phyloP scores from a whole-genome alignment of 2,797 vertebrate species.

The Numenius phaeopus region DNA sequence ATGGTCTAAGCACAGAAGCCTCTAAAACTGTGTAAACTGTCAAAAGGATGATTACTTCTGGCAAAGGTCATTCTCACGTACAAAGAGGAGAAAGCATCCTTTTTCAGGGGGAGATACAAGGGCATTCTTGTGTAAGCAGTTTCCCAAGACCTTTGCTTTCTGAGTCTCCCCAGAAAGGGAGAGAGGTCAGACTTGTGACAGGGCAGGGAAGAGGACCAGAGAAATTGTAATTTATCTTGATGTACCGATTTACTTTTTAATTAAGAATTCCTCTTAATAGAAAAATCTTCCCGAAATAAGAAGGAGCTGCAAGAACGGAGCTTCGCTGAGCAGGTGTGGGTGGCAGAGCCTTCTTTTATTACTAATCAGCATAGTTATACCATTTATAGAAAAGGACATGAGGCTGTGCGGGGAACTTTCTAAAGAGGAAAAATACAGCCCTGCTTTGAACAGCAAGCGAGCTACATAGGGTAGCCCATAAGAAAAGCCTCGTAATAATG shows the following conservation, averaged over 20 bases:
- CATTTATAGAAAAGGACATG: conserved; percentile 69
- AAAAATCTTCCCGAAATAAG: conserved; percentile 18
- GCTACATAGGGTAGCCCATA: neutral
- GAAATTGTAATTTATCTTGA: neutral
- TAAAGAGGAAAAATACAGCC: conserved; percentile 27
- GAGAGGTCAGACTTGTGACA: neutral
- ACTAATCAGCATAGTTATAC: conserved; percentile 64
- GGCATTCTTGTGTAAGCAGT: neutral
- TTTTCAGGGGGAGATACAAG: neutral
- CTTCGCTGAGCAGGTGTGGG: conserved; percentile 63
- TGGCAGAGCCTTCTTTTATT: conserved; percentile 66
- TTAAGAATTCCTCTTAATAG: neutral
- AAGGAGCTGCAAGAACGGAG: conserved; percentile 31
- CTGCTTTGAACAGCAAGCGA: neutral
- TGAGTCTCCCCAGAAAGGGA: neutral
- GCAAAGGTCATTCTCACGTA: neutral
- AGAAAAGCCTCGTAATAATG: neutral
- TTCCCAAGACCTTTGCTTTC: neutral
- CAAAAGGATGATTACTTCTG: neutral
- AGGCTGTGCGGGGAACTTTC: conserved; percentile 23
- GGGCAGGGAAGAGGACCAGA: neutral
- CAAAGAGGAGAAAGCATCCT: neutral
- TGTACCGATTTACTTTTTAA: neutral
- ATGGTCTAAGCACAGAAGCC: neutral
- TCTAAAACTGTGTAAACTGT: neutral